Base-by-base conservation (phyloP, 2,888 invertebrate genomes). In the Caenorhabditis wallacei region DNA sequence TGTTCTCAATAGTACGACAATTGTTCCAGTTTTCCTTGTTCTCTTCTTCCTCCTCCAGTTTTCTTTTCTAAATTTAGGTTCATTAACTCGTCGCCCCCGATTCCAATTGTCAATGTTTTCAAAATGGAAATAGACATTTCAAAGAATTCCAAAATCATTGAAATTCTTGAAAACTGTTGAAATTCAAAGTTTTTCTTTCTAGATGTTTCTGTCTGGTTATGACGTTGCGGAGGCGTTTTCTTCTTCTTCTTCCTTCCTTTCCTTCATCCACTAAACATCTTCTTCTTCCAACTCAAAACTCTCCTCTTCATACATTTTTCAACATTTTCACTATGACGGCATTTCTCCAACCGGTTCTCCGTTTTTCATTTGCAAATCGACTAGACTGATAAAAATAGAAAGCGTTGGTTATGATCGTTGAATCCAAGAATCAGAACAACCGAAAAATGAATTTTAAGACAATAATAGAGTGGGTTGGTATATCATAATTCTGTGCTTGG, bases 301-400 rank as follows among this genome's bases (percentile, higher is more conserved):
- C 24, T 74, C 53, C 46, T 40, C 69, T 63, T 79, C 79, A 70
- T 70, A 70, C 64, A 79, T 79, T 79, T 76, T 76, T 76, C 76
- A 76, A 26, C 59, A 76, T 68, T 68, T 76, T 57, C 68, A 64
- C 74, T 56, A 66, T 74, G 72, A 74, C 74, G 56, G 37, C 64
- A 56, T 48, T 56, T 18, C 26, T 53, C 35, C 37, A 20, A 66
- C 46, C 24, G 40, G 53, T 63, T 40, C 18, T 48, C 43, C n/a
- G 30, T 30, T 30, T 26, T 64, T 24, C 16, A 11, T 20, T 22
- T 66, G 64, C 64, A 35, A 48, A 48, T 51, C 64, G 64, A 35
- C 64, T 51, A 46, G 61, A 46, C 57, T 59, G 59, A 70, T 57
- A 46, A 63, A 72, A 43, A 72, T 72, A 72, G 72, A 63, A 57